Conservation (phyloP, 2,113 vertebrate genomes). For the Ailurus styani region DNA sequence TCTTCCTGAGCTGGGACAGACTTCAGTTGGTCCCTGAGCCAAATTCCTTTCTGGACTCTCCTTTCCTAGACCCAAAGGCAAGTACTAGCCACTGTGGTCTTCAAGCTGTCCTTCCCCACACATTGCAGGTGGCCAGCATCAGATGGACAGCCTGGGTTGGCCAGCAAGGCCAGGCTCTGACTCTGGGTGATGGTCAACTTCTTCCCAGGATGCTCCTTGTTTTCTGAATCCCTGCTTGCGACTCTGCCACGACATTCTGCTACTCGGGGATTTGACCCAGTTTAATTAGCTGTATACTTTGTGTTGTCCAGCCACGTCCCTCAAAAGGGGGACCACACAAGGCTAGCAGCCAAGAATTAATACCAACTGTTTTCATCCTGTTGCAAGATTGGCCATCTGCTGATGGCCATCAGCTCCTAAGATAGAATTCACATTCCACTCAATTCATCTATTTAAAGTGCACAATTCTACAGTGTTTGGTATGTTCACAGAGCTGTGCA, state of each 20-base stretch:
- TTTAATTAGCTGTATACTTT: background rate
- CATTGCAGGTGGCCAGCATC: fast-evolving
- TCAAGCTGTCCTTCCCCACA: background rate
- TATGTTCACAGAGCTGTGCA: background rate
- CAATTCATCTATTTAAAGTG: background rate
- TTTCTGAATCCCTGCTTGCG: background rate
- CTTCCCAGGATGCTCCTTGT: background rate
- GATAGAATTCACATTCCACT: background rate
- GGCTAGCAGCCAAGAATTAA: background rate
- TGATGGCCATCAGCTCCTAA: background rate
- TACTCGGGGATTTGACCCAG: background rate
- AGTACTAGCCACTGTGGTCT: no score
- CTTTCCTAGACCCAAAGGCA: background rate
- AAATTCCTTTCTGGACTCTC: background rate
- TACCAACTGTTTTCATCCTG: background rate
- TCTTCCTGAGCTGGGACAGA: background rate
- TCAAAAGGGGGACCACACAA: background rate
- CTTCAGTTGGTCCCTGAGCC: background rate
- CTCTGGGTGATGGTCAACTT: fast-evolving
- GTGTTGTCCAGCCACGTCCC: background rate
- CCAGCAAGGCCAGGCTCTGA: background rate
- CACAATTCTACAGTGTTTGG: background rate
- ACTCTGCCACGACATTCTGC: background rate
- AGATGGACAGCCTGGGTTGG: fast-evolving
- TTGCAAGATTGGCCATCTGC: background rate